Evolutionary conservation across 2,113 vertebrate species (phyloP).

Genomic region (Periophthalmodon schlosseri): DNA sequence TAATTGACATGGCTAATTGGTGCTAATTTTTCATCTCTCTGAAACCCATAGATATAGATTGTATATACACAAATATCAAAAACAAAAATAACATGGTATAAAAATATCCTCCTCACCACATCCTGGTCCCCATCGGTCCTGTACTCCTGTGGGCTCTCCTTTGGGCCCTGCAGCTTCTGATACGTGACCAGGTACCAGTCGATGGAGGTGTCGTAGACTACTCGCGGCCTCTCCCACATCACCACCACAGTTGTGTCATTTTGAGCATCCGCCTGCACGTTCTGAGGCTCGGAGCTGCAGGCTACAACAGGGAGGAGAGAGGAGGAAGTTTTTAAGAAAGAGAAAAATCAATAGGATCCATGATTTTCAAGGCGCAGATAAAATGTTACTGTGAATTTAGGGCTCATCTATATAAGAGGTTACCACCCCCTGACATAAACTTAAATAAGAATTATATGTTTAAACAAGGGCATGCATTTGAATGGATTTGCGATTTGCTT

Average conservation of each 20-base stretch:
- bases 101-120: constrained; percentile 80
- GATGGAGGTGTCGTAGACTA: constrained; percentile 88
- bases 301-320: constrained; percentile 66
- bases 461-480: too few relatives aligned
- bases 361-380: too few relatives aligned
- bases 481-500: too few relatives aligned
- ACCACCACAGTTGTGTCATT: constrained; percentile 95
- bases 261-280: constrained; percentile 90
- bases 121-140: constrained; percentile 97
- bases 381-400: too few relatives aligned
- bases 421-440: too few relatives aligned
- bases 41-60: too few relatives aligned
- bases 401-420: too few relatives aligned
- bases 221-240: constrained; percentile 91
- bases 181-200: constrained; percentile 92
- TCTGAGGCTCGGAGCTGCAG: constrained; percentile 93
- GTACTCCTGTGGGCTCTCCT: constrained; percentile 87
- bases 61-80: not conserved
- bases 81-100: not conserved
- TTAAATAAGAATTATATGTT: too few relatives aligned
- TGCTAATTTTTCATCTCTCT: too few relatives aligned
- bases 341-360: too few relatives aligned
- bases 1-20: too few relatives aligned
- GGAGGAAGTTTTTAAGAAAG: too few relatives aligned
- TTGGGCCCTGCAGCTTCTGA: constrained; percentile 85